These are phyloP conservation scores for Endotricha flammealis DNA, from an alignment of 2,888 invertebrate genomes.

Conservation along the genomic window DNA sequence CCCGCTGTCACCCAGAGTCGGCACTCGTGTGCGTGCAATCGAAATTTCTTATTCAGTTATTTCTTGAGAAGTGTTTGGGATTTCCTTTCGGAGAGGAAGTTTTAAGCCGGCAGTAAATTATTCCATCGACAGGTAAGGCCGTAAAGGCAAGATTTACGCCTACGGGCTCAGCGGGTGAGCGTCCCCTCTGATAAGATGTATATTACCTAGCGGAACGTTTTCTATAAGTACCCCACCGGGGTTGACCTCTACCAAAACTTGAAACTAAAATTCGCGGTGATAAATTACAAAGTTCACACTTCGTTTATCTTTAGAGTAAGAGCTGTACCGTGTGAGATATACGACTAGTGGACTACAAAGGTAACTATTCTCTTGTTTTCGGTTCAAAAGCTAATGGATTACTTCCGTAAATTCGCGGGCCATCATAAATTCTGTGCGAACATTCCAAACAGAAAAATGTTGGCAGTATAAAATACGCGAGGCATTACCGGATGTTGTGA, in stretches of 20 bases:
- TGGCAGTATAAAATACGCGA: constrained; percentile 38
- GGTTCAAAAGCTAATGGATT: constrained; percentile 43
- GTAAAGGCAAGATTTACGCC: constrained; percentile 77
- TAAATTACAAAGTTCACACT: constrained; percentile 56
- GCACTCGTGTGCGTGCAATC: constrained; percentile 46
- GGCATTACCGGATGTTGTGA: constrained; percentile 40
- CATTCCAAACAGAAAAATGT: constrained; percentile 38
- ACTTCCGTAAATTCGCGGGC: constrained; percentile 36
- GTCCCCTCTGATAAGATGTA: constrained; percentile 71
- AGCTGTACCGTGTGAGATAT: constrained; percentile 12
- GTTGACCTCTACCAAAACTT: constrained; percentile 53
- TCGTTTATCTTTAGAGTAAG: constrained; percentile 32
- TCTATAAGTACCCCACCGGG: constrained; percentile 59
- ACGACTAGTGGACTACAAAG: constrained; percentile 23
- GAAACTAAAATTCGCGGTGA: constrained; percentile 28
- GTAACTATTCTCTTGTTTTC: constrained; percentile 30
- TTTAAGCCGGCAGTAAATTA: constrained; percentile 77
- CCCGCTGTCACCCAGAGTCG: constrained; percentile 42
- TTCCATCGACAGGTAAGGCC: constrained; percentile 76
- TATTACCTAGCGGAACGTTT: constrained; percentile 64
- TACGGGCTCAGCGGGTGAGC: constrained; percentile 58
- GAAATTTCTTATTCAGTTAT: constrained; percentile 73
- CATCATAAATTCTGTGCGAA: constrained; percentile 41
- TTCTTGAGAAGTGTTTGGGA: constrained; percentile 74
- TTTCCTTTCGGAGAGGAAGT: constrained; percentile 67